Evolutionary conservation across 1,140 invertebrate genomes (phyloP).

Genomic region (Dryas iulia): DNA sequence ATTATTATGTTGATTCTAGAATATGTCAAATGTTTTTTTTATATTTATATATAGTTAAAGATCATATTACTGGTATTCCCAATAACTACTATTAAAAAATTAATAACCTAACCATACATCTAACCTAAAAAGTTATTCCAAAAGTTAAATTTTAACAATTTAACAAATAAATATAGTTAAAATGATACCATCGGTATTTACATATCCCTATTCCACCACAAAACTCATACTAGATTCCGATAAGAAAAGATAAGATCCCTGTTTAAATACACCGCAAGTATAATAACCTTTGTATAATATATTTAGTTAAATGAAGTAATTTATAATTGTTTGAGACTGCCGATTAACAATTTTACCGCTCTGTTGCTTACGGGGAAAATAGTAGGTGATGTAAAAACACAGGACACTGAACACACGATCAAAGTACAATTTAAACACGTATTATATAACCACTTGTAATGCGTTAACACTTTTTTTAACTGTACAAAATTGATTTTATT

Average conservation of each 20-base stretch:
- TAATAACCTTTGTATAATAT: slow-evolving; percentile 4
- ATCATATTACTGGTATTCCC: too few species aligned
- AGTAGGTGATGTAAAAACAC: slow-evolving; percentile 13
- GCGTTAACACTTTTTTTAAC: not conserved
- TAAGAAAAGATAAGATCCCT: slow-evolving; percentile 23
- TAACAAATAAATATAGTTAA: not conserved
- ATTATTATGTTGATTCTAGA: too few species aligned
- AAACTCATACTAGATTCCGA: slow-evolving; percentile 19
- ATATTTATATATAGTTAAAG: too few species aligned
- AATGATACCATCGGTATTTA: not conserved
- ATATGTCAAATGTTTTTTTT: not conserved
- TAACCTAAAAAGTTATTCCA: not conserved
- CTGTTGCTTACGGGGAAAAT: slow-evolving; percentile 55
- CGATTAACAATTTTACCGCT: slow-evolving; percentile 43
- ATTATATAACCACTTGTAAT: slow-evolving; percentile 20
- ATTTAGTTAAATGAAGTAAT: not conserved
- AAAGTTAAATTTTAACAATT: not conserved
- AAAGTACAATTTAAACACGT: not conserved
- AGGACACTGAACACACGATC: not conserved
- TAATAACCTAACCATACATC: not conserved
- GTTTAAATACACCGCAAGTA: not conserved
- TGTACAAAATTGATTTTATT: not conserved
- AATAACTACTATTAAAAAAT: too few species aligned
- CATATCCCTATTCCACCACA: not conserved
- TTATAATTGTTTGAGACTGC: slow-evolving; percentile 39